Evolutionary conservation across 2,888 invertebrate genomes (phyloP), one percentile per base, ranked within the genome.

Genomic region (Gortyna flavago): DNA sequence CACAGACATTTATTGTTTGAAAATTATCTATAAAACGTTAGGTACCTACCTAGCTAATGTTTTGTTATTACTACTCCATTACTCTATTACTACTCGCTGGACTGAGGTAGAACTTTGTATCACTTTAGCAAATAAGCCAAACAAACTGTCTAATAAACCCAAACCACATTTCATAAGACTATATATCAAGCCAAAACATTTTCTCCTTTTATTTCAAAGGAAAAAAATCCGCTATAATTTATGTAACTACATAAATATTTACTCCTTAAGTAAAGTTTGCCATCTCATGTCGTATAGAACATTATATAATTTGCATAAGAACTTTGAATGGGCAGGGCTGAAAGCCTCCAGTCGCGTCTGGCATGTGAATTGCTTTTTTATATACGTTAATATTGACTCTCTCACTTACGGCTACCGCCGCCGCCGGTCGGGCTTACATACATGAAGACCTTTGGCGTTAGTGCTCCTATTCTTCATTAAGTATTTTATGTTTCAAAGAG

Each of bases 271-370:
- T 95, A 94, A 95, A 95, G 93, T 95, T 94, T 92, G 93, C 95
- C 95, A 94, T 96, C 94, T 95, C 93, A 94, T 95, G 95, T 95
- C 95, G 92, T 95, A 95, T 95, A 95, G 94, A 94, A 95, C 95
- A 95, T 95, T 95, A 95, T 93, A 93, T 94, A 95, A 96, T 96
- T 95, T 96, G 95, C 96, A 96, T 96, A 96, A 96, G 95, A 96
- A 95, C 95, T 96, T 95, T 93, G 94, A 95, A 96, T 95, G 95
- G 95, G 93, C 93, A 92, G 90, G 94, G 94, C 93, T 95, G 95
- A 96, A 95, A 96, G 96, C 95, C 91, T 91, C 81, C 92, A 90
- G 93, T 92, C 94, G 93, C 95, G 94, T 92, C 93, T 93, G 95
- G 96, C 95, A 95, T 96, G 93, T 93, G 95, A 96, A 96, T 96